phyloP scores from a whole-genome alignment of 2,797 vertebrate species.

The Hoplostethus mediterraneus region DNA sequence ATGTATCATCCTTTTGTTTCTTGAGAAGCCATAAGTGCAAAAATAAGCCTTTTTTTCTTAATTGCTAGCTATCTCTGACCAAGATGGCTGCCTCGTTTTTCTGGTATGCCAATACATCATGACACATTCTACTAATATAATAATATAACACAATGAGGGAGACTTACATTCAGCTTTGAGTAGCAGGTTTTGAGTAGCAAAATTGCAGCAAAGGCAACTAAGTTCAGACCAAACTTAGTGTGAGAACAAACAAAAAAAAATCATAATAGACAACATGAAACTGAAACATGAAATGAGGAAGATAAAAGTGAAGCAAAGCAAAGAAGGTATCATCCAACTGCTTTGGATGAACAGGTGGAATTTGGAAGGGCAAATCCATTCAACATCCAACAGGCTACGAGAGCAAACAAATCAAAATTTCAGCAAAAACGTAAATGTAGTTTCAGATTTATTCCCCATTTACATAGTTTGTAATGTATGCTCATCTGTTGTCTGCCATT shows the following conservation, averaged over 20 bases:
- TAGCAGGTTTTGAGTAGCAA: constrained; percentile 14
- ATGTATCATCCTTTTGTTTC: background rate
- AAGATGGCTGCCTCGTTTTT: background rate
- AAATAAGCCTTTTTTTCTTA: background rate
- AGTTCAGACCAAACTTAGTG: constrained; percentile 18
- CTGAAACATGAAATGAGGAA: constrained; percentile 70
- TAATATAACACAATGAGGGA: background rate
- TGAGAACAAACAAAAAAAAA: constrained; percentile 34
- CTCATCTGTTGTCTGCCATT: constrained; percentile 32
- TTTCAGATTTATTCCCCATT: background rate
- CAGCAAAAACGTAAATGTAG: background rate
- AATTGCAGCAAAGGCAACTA: constrained; percentile 25
- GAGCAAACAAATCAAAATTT: constrained; percentile 33
- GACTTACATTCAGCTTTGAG: background rate
- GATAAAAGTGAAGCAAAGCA: constrained; percentile 64
- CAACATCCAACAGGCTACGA: constrained; percentile 46
- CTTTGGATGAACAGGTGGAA: constrained; percentile 60
- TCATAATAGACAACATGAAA: constrained; percentile 42
- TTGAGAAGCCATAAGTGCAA: background rate
- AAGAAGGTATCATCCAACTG: constrained; percentile 61
- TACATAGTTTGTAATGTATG: constrained; percentile 15
- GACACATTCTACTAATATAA: background rate
- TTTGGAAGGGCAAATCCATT: constrained; percentile 40
- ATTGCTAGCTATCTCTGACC: background rate
- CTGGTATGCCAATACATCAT: background rate